Conservation (phyloP, 2,113 vertebrate species). For the Ceyx margarethae region DNA sequence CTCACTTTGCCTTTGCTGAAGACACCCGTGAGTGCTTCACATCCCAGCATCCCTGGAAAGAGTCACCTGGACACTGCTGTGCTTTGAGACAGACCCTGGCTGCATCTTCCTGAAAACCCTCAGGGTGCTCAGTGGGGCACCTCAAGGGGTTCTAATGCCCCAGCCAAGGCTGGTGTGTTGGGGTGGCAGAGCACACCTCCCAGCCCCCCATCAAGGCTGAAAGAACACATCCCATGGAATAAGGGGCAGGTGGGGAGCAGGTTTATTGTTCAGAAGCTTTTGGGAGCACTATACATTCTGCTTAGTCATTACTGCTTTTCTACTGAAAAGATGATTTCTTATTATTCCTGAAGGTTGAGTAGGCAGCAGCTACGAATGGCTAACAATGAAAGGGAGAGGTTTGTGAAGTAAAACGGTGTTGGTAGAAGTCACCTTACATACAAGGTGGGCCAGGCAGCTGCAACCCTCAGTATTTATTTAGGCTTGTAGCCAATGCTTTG, state of each 20-base stretch:
- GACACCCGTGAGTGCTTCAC: not conserved
- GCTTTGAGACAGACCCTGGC: not conserved
- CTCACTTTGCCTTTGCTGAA: not conserved
- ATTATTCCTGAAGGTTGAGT: not conserved
- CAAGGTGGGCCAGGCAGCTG: not conserved
- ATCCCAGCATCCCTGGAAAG: constrained; percentile 13
- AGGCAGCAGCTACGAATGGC: not conserved
- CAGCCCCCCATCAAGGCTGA: not conserved
- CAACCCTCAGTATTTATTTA: constrained; percentile 2
- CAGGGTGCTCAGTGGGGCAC: accelerated
- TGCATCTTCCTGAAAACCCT: not conserved
- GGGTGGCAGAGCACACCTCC: not conserved
- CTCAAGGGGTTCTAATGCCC: not conserved
- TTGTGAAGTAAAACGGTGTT: not conserved
- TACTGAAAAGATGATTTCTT: not conserved
- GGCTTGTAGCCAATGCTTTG: not conserved
- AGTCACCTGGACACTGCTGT: not conserved
- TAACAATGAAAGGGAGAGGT: not conserved
- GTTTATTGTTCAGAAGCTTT: not conserved
- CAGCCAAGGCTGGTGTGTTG: not conserved
- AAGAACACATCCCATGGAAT: not conserved
- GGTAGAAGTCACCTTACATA: not conserved
- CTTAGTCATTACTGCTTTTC: not conserved
- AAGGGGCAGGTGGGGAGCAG: not conserved
- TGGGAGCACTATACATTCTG: not conserved